Base-by-base conservation (phyloP, 53 echinoderm and acorn worm species). In the Hippasteria phrygiana region DNA sequence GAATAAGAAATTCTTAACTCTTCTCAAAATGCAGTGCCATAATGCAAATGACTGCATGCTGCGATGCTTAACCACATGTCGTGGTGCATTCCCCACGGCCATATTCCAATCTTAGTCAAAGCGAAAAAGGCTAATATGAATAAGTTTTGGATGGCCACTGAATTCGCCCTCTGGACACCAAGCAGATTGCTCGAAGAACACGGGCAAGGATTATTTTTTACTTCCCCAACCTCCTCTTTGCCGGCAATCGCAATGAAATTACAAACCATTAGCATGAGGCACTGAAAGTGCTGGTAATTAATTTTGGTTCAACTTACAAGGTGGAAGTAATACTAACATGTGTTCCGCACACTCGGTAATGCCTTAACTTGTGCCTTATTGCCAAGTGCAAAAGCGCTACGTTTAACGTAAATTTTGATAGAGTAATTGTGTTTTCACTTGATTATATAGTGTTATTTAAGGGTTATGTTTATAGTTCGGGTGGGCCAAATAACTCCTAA, bases 231-330 rank as follows among this genome's bases (percentile, higher is more conserved):
- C 48, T 46, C 13, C 17, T 37, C 35, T 59, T 35, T 55, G 2
- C 34, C 33, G 59, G 40, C 56, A 62, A 39, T 20, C 16, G 79
- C 79, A 82, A 63, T 82, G 82, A 32, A 46, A 66, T 82, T 66
- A 82, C 50, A 66, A 66, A 18, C 82, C 82, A 82, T 82, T 45
- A 32, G 33, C 43, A 38, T 27, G 20, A 18, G 46, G 82, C 22
- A 56, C 33, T 42, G 38, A 79, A 39, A 79, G 62, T 38, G 62
- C 43, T 79, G 28, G 41, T 79, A 79, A 79, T 79, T 79, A 37
- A 79, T 79, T 79, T n/a, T 79, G 69, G 55, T 77, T 45, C 32
- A 54, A 28, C 77, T 51, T 77, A 77, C 55, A 27, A n/a, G 26
- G 47, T 45, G 74, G 43, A 47, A 45, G 54, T 50, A 76, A 76